Evolutionary conservation across 2,888 invertebrate species (phyloP).

Genomic region (Lacanobia wlatinum): DNA sequence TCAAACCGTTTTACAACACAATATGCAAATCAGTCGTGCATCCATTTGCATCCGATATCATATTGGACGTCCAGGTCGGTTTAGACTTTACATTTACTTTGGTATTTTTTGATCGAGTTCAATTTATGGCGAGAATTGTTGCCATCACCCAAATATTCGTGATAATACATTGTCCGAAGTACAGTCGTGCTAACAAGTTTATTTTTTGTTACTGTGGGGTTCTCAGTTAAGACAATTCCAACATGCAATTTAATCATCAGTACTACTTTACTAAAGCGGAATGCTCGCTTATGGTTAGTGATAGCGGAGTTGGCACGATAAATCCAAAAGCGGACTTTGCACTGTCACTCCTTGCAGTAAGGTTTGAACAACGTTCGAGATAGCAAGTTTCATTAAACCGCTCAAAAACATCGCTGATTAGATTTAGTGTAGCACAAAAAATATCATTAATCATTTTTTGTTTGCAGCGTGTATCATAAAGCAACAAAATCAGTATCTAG

Average conservation of each 20-base stretch:
- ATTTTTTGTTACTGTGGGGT: too few relatives aligned
- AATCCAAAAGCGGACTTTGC: constrained; percentile 5
- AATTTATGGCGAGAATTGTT: not conserved
- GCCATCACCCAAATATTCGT: not conserved
- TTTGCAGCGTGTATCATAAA: constrained; percentile 1
- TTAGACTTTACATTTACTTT: constrained; percentile 44
- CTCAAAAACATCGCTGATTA: not conserved
- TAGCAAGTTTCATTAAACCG: not conserved
- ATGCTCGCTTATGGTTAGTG: not conserved
- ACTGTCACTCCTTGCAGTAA: constrained; percentile 20
- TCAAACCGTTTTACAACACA: constrained; percentile 66
- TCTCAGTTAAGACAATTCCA: too few relatives aligned
- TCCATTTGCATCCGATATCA: constrained; percentile 73
- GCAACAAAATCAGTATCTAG: constrained; percentile 1
- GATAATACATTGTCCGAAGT: not conserved
- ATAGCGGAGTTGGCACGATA: not conserved
- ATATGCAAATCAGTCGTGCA: constrained; percentile 76
- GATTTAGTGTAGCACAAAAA: constrained; percentile 1
- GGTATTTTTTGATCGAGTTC: constrained; percentile 17
- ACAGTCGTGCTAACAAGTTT: not conserved
- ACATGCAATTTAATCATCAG: too few relatives aligned
- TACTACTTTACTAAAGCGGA: too few relatives aligned
- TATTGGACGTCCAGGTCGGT: constrained; percentile 50
- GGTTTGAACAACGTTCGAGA: constrained; percentile 13
- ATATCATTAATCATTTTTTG: constrained; percentile 6